Conservation (phyloP, 2,888 invertebrate genomes). For the Drosophila algonquin region DNA sequence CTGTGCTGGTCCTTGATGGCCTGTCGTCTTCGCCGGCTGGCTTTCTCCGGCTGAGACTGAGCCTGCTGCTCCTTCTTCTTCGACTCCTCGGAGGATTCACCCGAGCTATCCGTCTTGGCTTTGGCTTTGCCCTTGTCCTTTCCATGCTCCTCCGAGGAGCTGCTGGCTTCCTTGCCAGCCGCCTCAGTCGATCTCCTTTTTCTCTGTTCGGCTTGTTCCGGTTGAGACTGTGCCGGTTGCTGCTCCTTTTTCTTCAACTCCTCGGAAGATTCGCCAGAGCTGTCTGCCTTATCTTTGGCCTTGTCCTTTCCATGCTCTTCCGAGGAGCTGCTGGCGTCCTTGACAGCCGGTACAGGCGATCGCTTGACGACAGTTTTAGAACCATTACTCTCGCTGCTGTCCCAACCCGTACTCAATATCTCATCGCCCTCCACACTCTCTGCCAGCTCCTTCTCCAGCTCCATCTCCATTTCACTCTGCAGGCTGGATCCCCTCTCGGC, state of each 20-base stretch:
- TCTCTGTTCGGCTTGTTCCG: neutral
- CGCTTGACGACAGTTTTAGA: conserved; percentile 4
- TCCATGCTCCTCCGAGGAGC: conserved; percentile 6
- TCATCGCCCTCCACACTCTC: neutral
- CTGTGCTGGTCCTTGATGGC: neutral
- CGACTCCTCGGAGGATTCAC: conserved; percentile 1
- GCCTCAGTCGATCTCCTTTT: neutral
- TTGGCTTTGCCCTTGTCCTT: neutral
- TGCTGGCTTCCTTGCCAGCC: neutral
- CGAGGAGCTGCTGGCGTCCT: neutral
- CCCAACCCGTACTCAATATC: neutral
- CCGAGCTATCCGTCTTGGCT: neutral
- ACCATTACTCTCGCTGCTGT: neutral
- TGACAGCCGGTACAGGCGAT: neutral
- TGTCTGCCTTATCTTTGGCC: neutral
- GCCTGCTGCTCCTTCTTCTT: conserved; percentile 7
- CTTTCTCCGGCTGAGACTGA: neutral
- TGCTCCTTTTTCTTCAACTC: conserved; percentile 6
- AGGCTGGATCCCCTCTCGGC: neutral
- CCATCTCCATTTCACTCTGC: neutral
- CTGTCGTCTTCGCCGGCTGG: neutral
- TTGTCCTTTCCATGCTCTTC: conserved; percentile 8
- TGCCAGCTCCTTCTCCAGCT: neutral
- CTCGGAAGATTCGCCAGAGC: conserved; percentile 1
- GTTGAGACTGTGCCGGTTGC: neutral